Base-by-base conservation (phyloP, 2,113 vertebrate species). In the Eudorcas thomsonii region DNA sequence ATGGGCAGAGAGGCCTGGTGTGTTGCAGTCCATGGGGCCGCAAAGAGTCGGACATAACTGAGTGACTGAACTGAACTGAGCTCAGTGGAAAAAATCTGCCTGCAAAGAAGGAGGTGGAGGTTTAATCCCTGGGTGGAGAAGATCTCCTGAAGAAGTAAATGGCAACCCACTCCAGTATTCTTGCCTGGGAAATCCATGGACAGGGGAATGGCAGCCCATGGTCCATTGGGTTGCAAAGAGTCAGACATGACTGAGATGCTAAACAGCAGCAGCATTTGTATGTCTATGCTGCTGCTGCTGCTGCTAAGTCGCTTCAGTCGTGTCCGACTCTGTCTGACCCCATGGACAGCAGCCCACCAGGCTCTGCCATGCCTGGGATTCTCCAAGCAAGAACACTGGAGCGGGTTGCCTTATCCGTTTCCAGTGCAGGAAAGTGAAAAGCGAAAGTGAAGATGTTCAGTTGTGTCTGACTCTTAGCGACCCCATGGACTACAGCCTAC, bases 201-300 rank as follows among this genome's bases (percentile, higher is more conserved):
- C 23, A 7, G 12, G 6, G 12, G 71, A 77, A 12, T 77, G 39
- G 71, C 0, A 6, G 39, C 1, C 71, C 4, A 15, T 2, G 7
- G 71, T 77, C 71, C 71, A 26, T 1, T 14, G 12, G 39, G 21
- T 77, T 77, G 12, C 21, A 77, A 77, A 77, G 23, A 77, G 23
- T 77, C 71, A 77, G 21, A 43, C 23, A 26, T 26, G 23, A 26
- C 39, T 14, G 71, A 77, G 23, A 12, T 77, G 7, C 23, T 77
- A 26, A 43, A 77, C 6, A 26, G 71, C 71, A 43, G 71, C 39
- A 43, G 5, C 17, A 36, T 74, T 86, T 59, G 11, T 16, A 55
- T 8, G 4, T 88, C 17, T 52, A 12, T 14, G 48, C 11, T 50
- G 48, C 48, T 48, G 48, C 48, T 48, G 48, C 11, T 50, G 48